Conservation (phyloP, 2,113 vertebrate genomes). For the Tetrao urogallus region DNA sequence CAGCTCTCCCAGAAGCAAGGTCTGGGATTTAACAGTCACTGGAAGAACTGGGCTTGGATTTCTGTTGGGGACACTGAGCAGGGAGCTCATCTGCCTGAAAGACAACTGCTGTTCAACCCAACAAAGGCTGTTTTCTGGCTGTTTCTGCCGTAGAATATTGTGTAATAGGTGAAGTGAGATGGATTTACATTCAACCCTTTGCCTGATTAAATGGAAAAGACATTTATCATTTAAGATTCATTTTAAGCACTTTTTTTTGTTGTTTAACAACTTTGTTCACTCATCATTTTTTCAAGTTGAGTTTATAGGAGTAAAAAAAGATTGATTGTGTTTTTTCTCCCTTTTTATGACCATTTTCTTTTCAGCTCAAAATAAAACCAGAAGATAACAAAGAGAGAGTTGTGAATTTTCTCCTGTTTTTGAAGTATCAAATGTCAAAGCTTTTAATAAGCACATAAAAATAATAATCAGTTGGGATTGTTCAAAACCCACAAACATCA, state of each 20-base stretch:
- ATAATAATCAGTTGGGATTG: background rate
- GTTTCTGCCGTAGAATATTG: background rate
- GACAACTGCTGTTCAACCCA: background rate
- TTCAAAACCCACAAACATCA: slow-evolving; percentile 4
- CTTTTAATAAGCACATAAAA: background rate
- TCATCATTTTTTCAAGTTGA: background rate
- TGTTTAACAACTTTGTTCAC: background rate
- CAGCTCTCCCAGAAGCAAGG: background rate
- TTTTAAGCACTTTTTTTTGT: background rate
- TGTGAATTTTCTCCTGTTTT: background rate
- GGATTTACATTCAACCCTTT: background rate
- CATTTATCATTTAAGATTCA: background rate
- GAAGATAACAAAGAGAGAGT: background rate
- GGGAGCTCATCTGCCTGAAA: background rate
- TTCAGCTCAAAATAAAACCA: background rate
- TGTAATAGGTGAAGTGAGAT: background rate
- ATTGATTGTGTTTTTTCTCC: background rate
- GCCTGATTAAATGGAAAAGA: background rate
- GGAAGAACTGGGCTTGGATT: background rate
- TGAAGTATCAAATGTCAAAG: background rate
- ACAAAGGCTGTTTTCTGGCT: background rate
- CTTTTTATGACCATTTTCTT: background rate
- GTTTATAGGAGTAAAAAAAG: background rate
- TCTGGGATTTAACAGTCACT: background rate
- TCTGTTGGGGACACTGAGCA: background rate